Conservation (phyloP, 2,797 vertebrate genomes). For the Moxostoma hubbsi region DNA sequence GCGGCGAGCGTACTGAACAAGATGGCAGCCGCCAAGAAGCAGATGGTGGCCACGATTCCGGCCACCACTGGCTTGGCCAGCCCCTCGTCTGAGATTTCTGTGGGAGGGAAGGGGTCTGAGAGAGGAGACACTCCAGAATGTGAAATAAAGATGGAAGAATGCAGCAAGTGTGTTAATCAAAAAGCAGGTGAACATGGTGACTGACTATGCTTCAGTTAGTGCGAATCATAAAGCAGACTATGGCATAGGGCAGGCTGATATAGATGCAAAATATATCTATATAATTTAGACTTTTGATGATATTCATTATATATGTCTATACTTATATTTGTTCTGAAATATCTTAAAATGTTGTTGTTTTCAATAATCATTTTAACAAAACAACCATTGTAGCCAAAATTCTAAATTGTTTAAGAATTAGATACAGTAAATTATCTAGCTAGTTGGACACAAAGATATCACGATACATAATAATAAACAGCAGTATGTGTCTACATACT, state of each 20-base stretch:
- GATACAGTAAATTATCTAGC: no score
- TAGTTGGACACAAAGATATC: no score
- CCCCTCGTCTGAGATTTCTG: constrained; percentile 93
- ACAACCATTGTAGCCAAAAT: no score
- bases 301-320: no score
- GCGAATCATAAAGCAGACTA: constrained; percentile 28
- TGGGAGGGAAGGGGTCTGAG: constrained; percentile 91
- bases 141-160: constrained; percentile 57
- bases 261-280: no score
- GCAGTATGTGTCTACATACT: no score
- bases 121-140: constrained; percentile 56
- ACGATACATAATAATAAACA: no score
- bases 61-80: constrained; percentile 95
- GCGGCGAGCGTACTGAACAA: constrained; percentile 98
- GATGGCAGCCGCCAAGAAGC: constrained; percentile 96
- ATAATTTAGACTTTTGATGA: no score
- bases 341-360: no score
- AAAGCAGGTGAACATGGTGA: constrained; percentile 35
- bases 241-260: neutral
- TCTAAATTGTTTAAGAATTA: no score
- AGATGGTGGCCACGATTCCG: constrained; percentile 97
- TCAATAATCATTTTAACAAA: no score
- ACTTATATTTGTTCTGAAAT: no score
- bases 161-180: constrained; percentile 55
- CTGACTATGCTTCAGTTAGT: constrained; percentile 28